A percentile compares a stretch with the other conserved stretches of the same genome.
phyloP scores from a whole-genome alignment of 2,113 vertebrate genomes.

The Cygnus buccinator region DNA sequence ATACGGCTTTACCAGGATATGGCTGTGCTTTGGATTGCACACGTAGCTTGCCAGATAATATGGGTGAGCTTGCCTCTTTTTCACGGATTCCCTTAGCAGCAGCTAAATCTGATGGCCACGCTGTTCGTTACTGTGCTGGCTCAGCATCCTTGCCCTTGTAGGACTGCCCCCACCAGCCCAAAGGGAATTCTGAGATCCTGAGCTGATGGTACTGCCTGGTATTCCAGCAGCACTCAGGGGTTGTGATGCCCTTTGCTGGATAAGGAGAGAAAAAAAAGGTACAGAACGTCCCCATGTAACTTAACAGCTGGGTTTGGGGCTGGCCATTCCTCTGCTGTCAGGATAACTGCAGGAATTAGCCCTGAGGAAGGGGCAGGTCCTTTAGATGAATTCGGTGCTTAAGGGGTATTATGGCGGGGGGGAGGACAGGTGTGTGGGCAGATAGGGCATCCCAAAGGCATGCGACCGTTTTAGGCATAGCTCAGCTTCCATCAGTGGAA shows the following conservation, averaged over 20 bases:
- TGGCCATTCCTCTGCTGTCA: not conserved
- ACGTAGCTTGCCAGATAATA: not conserved
- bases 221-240: not conserved
- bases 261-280: not conserved
- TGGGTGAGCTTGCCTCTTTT: not conserved
- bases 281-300: not conserved
- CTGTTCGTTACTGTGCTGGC: not conserved
- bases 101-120: not conserved
- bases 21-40: not conserved
- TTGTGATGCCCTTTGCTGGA: not conserved
- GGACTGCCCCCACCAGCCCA: not conserved
- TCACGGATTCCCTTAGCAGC: not conserved
- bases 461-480: not conserved
- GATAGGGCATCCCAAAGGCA: not conserved
- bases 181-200: not conserved
- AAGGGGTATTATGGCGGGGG: not conserved
- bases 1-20: not conserved
- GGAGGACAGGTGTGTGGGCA: not conserved
- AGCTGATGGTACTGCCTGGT: not conserved
- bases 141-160: not conserved
- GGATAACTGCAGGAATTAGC: not conserved
- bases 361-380: not conserved
- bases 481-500: not conserved
- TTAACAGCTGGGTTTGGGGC: not conserved
- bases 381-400: not conserved